phyloP scores from a whole-genome alignment of 2,797 vertebrate genomes.

The Poecilia picta region DNA sequence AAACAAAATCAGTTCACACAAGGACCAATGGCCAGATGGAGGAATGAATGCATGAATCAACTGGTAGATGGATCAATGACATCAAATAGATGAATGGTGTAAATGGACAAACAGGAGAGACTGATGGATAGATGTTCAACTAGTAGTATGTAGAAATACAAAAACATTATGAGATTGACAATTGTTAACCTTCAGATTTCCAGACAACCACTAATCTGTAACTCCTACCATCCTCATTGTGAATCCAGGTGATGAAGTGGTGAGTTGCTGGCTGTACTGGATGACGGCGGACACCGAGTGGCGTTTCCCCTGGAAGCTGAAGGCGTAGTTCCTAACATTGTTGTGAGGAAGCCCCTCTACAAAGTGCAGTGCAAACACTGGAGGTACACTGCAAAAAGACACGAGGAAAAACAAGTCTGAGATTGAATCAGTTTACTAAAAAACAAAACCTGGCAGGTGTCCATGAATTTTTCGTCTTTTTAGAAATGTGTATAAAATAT shows the following conservation, averaged over 20 bases:
- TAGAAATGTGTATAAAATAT: not conserved
- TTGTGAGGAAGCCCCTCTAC: slow-evolving; percentile 87
- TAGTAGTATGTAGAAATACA: too few species aligned
- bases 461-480: not conserved
- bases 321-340: slow-evolving; percentile 81
- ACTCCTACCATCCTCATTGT: slow-evolving; percentile 84
- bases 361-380: slow-evolving; percentile 90
- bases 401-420: not conserved
- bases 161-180: not conserved
- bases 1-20: not conserved
- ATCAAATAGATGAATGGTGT: not conserved
- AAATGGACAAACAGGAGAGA: not conserved
- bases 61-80: not conserved
- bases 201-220: not conserved
- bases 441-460: not conserved
- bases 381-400: slow-evolving; percentile 75
- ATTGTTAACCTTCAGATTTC: not conserved
- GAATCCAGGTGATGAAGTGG: slow-evolving; percentile 92
- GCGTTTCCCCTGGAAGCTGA: slow-evolving; percentile 79
- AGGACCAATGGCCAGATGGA: not conserved
- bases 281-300: slow-evolving; percentile 85
- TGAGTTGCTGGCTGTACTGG: slow-evolving; percentile 82
- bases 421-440: not conserved
- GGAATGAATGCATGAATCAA: not conserved
- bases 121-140: not conserved